phyloP scores from a whole-genome alignment of 2,888 invertebrate genomes.

The Polyploca ridens region DNA sequence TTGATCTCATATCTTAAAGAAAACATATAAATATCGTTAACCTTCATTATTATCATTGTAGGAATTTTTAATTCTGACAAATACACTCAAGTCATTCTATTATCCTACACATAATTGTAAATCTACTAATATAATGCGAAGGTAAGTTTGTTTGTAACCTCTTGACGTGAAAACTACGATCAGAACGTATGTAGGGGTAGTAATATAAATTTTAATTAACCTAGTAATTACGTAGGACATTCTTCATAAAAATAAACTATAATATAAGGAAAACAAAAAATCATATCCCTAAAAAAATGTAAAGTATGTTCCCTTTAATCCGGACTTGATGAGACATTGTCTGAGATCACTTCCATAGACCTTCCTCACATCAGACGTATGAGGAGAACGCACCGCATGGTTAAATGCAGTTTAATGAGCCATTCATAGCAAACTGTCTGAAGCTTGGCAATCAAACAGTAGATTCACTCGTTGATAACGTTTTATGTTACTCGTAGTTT shows the following conservation, averaged over 20 bases:
- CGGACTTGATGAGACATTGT: slow-evolving; percentile 33
- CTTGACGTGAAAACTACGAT: too few species aligned
- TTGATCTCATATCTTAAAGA: too few species aligned
- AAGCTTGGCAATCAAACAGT: slow-evolving; percentile 16
- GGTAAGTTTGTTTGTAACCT: too few species aligned
- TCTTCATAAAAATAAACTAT: neutral
- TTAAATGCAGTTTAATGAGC: slow-evolving; percentile 40
- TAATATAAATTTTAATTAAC: too few species aligned
- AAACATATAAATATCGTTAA: too few species aligned
- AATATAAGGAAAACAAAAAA: neutral
- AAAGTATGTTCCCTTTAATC: slow-evolving; percentile 24
- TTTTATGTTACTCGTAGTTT: neutral
- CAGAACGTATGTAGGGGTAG: too few species aligned
- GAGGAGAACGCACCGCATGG: slow-evolving; percentile 11
- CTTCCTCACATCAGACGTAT: slow-evolving; percentile 11
- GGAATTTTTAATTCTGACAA: too few species aligned
- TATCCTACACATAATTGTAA: too few species aligned
- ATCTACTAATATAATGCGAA: too few species aligned
- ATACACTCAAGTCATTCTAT: too few species aligned
- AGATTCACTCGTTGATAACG: neutral
- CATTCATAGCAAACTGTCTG: slow-evolving; percentile 21
- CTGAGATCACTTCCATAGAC: slow-evolving; percentile 22
- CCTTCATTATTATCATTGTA: too few species aligned
- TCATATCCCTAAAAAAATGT: neutral
- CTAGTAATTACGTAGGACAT: too few species aligned